These are phyloP conservation scores for Nasua narica DNA, from an alignment of 2,797 vertebrate species.

Conservation along the genomic window DNA sequence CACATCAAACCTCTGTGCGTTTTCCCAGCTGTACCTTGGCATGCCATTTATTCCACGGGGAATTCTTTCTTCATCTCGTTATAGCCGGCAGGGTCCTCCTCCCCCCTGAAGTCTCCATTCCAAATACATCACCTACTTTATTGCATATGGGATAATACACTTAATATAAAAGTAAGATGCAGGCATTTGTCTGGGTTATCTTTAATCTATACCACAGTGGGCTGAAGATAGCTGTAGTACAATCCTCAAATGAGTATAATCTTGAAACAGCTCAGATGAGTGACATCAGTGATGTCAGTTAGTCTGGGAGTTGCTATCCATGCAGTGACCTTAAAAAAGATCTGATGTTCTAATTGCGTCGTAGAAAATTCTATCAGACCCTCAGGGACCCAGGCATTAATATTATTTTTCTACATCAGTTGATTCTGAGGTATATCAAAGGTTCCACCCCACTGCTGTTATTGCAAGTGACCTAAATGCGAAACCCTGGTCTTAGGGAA, in stretches of 20 bases:
- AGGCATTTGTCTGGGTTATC: neutral
- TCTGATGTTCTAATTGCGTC: neutral
- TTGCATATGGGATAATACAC: neutral
- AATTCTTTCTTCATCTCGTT: neutral
- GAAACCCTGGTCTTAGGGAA: neutral
- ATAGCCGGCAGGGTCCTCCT: neutral
- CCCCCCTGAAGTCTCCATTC: neutral
- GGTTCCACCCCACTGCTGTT: neutral
- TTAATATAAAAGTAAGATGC: neutral
- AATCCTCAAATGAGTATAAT: neutral
- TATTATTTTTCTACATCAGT: neutral
- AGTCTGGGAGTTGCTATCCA: neutral
- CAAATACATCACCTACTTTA: neutral
- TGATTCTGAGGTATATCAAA: neutral
- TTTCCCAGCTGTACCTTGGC: neutral
- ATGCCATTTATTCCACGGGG: neutral
- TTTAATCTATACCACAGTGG: neutral
- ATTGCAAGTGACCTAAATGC: neutral
- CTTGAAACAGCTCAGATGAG: neutral
- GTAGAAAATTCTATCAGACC: neutral
- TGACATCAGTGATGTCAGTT: neutral
- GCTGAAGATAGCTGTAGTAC: neutral
- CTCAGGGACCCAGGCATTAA: neutral
- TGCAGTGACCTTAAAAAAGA: neutral
- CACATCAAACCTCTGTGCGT: neutral